Evolutionary conservation across 2,888 invertebrate genomes (phyloP).

Genomic region (Agelastica alni): DNA sequence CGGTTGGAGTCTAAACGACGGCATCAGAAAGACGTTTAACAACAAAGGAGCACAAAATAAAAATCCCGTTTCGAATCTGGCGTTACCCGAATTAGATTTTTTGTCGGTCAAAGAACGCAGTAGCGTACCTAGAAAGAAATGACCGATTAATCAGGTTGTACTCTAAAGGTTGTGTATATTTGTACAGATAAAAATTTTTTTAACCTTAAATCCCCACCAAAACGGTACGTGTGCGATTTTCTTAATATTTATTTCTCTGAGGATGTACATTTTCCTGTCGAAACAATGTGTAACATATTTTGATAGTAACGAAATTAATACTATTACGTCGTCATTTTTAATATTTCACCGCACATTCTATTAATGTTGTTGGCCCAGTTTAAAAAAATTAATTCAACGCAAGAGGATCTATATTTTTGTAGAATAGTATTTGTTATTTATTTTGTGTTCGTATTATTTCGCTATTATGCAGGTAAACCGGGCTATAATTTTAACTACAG

Average conservation of each 20-base stretch:
- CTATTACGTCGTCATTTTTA: no score
- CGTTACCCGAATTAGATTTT: slow-evolving; percentile 63
- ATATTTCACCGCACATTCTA: no score
- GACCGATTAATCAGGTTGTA: slow-evolving; percentile 56
- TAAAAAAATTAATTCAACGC: no score
- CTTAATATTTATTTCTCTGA: slow-evolving; percentile 6
- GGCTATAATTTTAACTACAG: no score
- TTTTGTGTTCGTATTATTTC: no score
- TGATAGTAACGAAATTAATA: no score
- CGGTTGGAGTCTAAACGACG: slow-evolving; percentile 46
- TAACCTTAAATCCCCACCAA: not conserved
- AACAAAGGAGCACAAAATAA: slow-evolving; percentile 18
- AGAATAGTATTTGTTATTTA: no score
- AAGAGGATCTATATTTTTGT: no score
- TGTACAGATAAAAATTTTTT: slow-evolving; percentile 14
- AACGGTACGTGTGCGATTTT: slow-evolving; percentile 1
- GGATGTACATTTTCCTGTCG: slow-evolving; percentile 3
- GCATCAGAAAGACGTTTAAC: slow-evolving; percentile 6
- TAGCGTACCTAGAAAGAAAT: slow-evolving; percentile 49
- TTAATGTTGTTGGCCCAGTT: no score
- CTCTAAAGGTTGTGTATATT: slow-evolving; percentile 43
- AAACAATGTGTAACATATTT: not conserved
- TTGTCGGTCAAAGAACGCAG: slow-evolving; percentile 57
- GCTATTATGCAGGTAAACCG: no score
- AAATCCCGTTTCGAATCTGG: slow-evolving; percentile 54